Percentiles rank a stretch among this genome's conserved stretches.
These are phyloP conservation scores for Aelia acuminata DNA, from an alignment of 2,888 invertebrate genomes.

Conservation along the genomic window DNA sequence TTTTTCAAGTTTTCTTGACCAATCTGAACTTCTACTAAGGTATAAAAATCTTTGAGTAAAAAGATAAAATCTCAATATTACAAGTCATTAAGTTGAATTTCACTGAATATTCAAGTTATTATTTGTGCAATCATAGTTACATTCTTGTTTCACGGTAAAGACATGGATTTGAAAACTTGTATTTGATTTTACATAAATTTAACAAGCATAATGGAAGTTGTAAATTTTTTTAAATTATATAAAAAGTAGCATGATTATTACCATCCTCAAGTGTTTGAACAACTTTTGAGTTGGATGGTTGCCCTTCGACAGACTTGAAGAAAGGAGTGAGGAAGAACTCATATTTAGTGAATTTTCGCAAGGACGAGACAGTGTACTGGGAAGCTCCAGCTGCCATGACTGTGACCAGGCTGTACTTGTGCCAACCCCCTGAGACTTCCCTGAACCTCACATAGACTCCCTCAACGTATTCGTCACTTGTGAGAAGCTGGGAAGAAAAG, in stretches of 20 bases:
- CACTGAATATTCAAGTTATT: too few relatives aligned
- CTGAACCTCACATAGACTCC: slow-evolving; percentile 80
- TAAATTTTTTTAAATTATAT: neutral
- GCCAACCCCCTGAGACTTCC: slow-evolving; percentile 74
- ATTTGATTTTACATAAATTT: too few relatives aligned
- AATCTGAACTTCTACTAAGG: too few relatives aligned
- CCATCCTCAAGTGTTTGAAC: slow-evolving; percentile 72
- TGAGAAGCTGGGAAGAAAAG: slow-evolving; percentile 69
- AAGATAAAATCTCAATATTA: too few relatives aligned
- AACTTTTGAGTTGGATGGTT: slow-evolving; percentile 90
- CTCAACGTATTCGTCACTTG: slow-evolving; percentile 74
- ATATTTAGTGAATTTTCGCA: slow-evolving; percentile 89
- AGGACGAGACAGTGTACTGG: slow-evolving; percentile 81
- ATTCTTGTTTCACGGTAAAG: too few relatives aligned
- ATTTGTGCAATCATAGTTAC: too few relatives aligned
- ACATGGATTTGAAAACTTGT: too few relatives aligned
- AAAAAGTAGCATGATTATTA: slow-evolving; percentile 53
- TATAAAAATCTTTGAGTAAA: too few relatives aligned
- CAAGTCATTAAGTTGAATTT: too few relatives aligned
- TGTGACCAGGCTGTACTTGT: slow-evolving; percentile 77
- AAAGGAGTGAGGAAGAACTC: slow-evolving; percentile 94
- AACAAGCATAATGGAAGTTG: neutral
- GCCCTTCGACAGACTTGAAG: slow-evolving; percentile 88
- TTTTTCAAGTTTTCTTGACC: too few relatives aligned
- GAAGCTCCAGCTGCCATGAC: slow-evolving; percentile 80